Evolutionary conservation across 2,888 invertebrate species (phyloP), one percentile per base, ranked within the genome.

Genomic region (Drosophila vallismaia): DNA sequence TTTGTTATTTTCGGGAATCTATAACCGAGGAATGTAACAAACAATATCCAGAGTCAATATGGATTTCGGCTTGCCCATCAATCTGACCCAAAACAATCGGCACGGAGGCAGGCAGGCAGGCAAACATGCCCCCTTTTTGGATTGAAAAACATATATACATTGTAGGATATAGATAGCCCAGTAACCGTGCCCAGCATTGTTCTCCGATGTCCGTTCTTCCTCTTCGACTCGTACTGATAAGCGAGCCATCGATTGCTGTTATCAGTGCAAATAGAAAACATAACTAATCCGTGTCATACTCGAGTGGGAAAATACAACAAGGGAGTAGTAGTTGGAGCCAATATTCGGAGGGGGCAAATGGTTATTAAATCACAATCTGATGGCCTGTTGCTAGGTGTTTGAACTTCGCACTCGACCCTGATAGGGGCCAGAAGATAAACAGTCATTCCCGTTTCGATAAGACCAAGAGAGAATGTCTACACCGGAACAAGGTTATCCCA

Each of bases 261-360:
- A 68, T 68, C 68, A 68, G 68, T 48, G 57, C 73, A 64, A 71
- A 77, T 75, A 79, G 50, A 66, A 67, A 71, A 73, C 56, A 54
- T 40, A 49, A 76, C 58, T 75, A 77, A 79, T 77, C 75, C 79
- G 66, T 77, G 79, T 83, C 80, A 77, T 46, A 62, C 58, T 57
- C 40, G 58, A 74, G 57, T 26, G 53, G 75, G 31, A 40, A 14
- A 49, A 14, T 38, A 42, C 53, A 33, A 52, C 40, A 38, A 26
- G 24, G 33, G 40, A 19, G 19, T 52, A 19, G 14, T 14, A 19
- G 40, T 42, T 8, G 19, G 9, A 6, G n/a, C n/a, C n/a, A 5
- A 19, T 19, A 19, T 19, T 42, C 19, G 5, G 28, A 28, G 28
- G 28, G 28, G 28, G 28, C 8, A 63, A 63, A 63, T 66, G 42